Percentiles rank a stretch among this genome's conserved stretches.
Conservation (phyloP, 2,113 vertebrate species). For the Bufo bufo region DNA sequence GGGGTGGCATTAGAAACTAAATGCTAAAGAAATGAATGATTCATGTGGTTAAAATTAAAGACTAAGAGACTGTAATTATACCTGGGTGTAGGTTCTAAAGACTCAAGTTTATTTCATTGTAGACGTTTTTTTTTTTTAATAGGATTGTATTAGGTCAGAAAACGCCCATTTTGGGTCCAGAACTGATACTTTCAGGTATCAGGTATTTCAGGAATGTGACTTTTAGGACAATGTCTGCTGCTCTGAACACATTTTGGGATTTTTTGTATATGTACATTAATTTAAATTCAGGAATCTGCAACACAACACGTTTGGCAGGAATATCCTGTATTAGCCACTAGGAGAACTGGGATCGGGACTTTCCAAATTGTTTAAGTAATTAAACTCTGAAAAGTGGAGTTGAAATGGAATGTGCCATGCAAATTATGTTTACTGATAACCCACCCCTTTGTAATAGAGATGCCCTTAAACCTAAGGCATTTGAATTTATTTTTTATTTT, state of each 20-base stretch:
- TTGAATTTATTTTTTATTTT: too few species aligned
- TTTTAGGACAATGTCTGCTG: not conserved
- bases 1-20: conserved; percentile 3
- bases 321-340: not conserved
- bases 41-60: not conserved
- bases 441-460: too few species aligned
- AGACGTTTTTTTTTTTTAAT: not conserved
- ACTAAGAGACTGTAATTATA: not conserved
- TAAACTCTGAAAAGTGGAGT: too few species aligned
- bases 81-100: not conserved
- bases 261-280: not conserved
- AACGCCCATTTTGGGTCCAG: not conserved
- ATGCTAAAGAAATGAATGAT: not conserved
- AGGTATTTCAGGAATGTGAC: not conserved
- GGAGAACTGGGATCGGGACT: not conserved
- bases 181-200: not conserved
- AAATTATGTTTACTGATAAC: too few species aligned
- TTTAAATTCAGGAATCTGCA: not conserved
- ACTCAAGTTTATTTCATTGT: not conserved
- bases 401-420: too few species aligned
- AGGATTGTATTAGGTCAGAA: not conserved
- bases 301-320: not conserved
- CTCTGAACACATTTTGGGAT: not conserved
- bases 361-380: too few species aligned
- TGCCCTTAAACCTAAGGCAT: too few species aligned